Evolutionary conservation across 1,140 invertebrate species (phyloP).

Genomic region (Thrips palmi): DNA sequence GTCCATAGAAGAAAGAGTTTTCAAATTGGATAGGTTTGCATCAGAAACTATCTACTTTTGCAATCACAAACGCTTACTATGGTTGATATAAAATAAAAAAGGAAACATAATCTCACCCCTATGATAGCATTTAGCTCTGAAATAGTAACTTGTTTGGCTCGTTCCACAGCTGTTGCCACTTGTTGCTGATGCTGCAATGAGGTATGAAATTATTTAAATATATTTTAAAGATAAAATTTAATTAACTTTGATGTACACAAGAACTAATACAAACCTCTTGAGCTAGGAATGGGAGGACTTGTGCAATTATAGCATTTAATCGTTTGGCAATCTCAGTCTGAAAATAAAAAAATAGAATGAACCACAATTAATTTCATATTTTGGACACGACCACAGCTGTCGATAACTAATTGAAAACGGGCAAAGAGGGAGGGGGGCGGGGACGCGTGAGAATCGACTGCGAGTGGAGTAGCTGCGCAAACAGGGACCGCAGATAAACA

Average conservation of each 20-base stretch:
- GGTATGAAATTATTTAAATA: neutral
- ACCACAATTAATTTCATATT: neutral
- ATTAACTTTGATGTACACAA: neutral
- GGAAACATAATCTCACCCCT: conserved; percentile 53
- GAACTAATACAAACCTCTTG: conserved; percentile 44
- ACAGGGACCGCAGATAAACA: too few relatives aligned
- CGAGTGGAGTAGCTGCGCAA: too few relatives aligned
- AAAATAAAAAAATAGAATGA: conserved; percentile 22
- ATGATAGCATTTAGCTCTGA: conserved; percentile 78
- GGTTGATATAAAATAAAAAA: conserved; percentile 9
- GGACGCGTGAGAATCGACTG: neutral
- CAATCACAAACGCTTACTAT: too few relatives aligned
- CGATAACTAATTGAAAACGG: neutral
- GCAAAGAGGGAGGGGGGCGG: neutral
- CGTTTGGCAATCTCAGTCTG: conserved; percentile 90
- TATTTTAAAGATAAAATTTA: neutral
- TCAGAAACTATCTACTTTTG: too few relatives aligned
- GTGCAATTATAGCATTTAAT: conserved; percentile 74
- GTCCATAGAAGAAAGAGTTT: too few relatives aligned
- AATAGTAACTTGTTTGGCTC: conserved; percentile 92
- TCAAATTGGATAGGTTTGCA: too few relatives aligned
- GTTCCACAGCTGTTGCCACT: conserved; percentile 77
- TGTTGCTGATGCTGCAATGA: conserved; percentile 66
- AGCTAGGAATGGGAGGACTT: conserved; percentile 77
- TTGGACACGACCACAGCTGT: neutral